Conservation (phyloP, 2,113 vertebrate genomes). For the Chrysemys picta region DNA sequence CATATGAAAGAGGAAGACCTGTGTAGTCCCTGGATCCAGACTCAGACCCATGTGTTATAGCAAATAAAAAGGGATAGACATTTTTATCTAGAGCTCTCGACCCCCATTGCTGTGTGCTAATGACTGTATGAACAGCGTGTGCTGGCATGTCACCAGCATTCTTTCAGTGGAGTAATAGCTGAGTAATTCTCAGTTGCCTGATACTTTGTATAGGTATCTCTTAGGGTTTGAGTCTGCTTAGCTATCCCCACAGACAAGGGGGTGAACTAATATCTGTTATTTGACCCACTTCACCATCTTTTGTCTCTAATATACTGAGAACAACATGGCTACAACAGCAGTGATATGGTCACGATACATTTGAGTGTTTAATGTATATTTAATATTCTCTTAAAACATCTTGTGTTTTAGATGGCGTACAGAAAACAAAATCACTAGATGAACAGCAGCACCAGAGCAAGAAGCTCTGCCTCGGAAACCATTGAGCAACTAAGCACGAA, state of each 20-base stretch:
- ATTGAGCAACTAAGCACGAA: slow-evolving; percentile 21
- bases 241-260: background rate
- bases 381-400: background rate
- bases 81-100: background rate
- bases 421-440: slow-evolving; percentile 50
- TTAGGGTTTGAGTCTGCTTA: background rate
- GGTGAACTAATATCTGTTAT: background rate
- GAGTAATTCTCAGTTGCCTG: background rate
- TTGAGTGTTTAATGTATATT: background rate
- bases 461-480: slow-evolving; percentile 76
- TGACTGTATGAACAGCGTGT: background rate
- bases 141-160: background rate
- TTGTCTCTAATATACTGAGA: background rate
- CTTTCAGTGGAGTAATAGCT: background rate
- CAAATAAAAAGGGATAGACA: background rate
- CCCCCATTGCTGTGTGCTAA: background rate
- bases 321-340: background rate
- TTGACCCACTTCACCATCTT: background rate
- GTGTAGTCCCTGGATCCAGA: background rate
- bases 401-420: slow-evolving; percentile 70
- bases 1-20: background rate
- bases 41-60: background rate
- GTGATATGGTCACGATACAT: background rate
- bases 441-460: slow-evolving; percentile 77
- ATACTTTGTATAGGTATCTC: background rate